Evolutionary conservation across 1,140 invertebrate species (phyloP).

Genomic region (Rhopalosiphum padi): DNA sequence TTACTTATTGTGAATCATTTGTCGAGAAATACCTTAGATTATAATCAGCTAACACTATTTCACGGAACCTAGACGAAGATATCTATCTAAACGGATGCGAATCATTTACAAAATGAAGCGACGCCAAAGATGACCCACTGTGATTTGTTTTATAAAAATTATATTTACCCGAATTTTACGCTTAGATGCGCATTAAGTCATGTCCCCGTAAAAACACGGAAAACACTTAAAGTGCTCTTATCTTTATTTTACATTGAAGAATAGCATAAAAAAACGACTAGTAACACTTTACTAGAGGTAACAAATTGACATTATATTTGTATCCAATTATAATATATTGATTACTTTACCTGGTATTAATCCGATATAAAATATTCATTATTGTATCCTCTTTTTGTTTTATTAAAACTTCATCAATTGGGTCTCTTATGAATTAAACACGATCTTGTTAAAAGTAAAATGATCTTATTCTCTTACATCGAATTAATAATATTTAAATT

Average conservation of each 20-base stretch:
- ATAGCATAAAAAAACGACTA: not conserved
- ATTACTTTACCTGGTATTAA: not conserved
- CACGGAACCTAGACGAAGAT: not conserved
- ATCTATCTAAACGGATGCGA: not conserved
- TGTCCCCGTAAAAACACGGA: not conserved
- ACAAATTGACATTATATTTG: not conserved
- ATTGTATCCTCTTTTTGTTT: not conserved
- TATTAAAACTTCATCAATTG: not conserved
- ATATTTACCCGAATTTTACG: not conserved
- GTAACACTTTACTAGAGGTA: not conserved
- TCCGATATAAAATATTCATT: not conserved
- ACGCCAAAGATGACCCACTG: not conserved
- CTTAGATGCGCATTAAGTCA: not conserved
- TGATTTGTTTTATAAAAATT: not conserved
- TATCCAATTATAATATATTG: not conserved
- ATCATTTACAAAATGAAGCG: not conserved
- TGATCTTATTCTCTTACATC: not conserved
- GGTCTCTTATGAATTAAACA: not conserved
- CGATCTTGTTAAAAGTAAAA: not conserved
- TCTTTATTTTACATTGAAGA: constrained; percentile 8
- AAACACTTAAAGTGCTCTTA: not conserved
- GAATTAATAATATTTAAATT: not conserved
- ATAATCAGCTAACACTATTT: not conserved
- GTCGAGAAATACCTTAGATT: not conserved
- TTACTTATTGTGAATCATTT: not conserved